Conservation (phyloP, 2,797 vertebrate species). For the Enteromius mattozi region DNA sequence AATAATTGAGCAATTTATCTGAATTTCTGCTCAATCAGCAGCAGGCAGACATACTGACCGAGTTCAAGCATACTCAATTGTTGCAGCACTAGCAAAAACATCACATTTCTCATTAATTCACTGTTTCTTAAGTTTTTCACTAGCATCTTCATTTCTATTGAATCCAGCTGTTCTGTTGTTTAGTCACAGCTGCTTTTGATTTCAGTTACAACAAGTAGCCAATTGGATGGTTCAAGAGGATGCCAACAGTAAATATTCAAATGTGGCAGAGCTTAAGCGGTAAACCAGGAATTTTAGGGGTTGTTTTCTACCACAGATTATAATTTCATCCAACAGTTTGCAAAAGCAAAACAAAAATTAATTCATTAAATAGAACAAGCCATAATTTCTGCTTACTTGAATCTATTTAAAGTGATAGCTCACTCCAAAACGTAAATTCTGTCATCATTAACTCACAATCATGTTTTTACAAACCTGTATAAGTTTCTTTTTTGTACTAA, state of each 20-base stretch:
- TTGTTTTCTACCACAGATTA: neutral
- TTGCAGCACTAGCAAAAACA: neutral
- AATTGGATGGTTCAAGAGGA: neutral
- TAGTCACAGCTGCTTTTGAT: neutral
- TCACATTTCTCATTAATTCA: neutral
- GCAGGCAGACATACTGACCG: neutral
- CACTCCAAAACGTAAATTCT: neutral
- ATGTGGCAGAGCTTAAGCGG: neutral
- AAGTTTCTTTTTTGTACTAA: too few relatives aligned
- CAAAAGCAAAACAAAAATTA: neutral
- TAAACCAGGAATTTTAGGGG: neutral
- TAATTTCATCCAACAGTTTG: neutral
- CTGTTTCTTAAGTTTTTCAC: neutral
- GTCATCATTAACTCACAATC: neutral
- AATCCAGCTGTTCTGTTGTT: neutral
- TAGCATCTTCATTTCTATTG: neutral
- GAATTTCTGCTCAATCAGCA: slow-evolving; percentile 3
- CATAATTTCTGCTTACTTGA: neutral
- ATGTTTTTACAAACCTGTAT: neutral
- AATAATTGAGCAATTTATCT: slow-evolving; percentile 39
- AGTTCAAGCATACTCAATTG: slow-evolving; percentile 4
- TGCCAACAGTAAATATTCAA: neutral
- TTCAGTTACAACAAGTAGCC: neutral
- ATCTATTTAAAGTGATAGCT: neutral
- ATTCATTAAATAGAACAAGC: neutral